Base-by-base conservation (phyloP, 2,888 invertebrate species). In the Cantharis flavilabris region DNA sequence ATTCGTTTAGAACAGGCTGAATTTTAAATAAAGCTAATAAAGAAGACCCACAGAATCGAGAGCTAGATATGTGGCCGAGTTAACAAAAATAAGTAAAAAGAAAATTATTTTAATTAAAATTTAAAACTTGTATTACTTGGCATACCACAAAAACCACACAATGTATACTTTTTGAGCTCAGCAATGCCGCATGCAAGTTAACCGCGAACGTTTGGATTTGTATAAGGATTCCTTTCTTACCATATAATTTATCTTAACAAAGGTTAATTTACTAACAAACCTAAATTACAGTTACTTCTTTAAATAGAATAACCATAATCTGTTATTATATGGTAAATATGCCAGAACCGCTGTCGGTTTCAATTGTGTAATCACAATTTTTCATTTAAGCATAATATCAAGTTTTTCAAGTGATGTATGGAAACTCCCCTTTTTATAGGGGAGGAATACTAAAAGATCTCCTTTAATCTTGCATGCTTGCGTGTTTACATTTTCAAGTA, bases 71-170 rank as follows among this genome's bases (percentile, higher is more conserved):
- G n/a, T 49, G n/a, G n/a, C n/a, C 7, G 7, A 49, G 49, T 49
- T 49, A 49, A 49, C 49, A 7, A 49, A 49, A 49, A 49, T 49
- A 49, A 49, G n/a, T 49, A 49, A 49, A 49, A 67, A 20, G 9
- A 67, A 26, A 67, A 67, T 67, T 23, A 67, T 67, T 67, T 67
- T 67, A 67, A 67, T 67, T 67, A 67, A 67, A 67, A 23, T 67
- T 67, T 20, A 67, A 67, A 67, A 67, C 65, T 67, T 20, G 65
- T 67, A 67, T 67, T 67, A 67, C 69, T 76, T 73, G 70, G 69
- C 33, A 70, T 71, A 76, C 79, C 79, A 62, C 79, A 79, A 72
- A 26, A 75, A 74, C 79, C 79, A 71, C 79, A 23, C 26, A 72
- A 72, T 62, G 64, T 62, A 26, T 20, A 62, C 26, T 67, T 67